Evolutionary conservation across 2,113 vertebrate genomes (phyloP).

Genomic region (Pycnonotus jocosus): DNA sequence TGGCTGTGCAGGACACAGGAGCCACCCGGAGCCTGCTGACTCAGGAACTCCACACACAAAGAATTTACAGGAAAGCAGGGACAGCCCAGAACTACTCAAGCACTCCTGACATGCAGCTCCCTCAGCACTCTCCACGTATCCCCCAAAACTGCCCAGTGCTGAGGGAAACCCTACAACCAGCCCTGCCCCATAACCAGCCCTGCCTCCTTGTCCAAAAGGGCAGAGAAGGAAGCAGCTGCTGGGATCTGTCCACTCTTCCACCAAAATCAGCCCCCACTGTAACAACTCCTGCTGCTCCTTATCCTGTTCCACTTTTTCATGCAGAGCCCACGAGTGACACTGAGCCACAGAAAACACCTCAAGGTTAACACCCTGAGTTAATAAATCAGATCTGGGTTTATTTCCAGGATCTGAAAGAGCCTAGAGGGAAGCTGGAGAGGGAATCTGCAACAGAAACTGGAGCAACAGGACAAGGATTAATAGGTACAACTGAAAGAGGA

Average conservation of each 20-base stretch:
- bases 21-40: not conserved
- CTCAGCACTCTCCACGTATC: not conserved
- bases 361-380: not conserved
- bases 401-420: not conserved
- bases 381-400: not conserved
- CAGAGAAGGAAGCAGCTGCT: not conserved
- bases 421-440: not conserved
- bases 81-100: not conserved
- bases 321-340: not conserved
- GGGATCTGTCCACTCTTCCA: not conserved
- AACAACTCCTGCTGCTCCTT: not conserved
- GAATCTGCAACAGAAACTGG: not conserved
- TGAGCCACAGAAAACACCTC: not conserved
- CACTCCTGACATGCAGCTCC: rapidly evolving
- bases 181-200: not conserved
- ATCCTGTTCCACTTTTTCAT: not conserved
- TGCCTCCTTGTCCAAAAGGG: not conserved
- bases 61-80: not conserved
- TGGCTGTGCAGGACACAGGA: not conserved
- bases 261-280: not conserved
- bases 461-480: not conserved
- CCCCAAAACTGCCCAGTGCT: not conserved
- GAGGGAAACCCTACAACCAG: not conserved
- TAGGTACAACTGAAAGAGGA: too few relatives aligned
- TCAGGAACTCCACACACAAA: not conserved